Conservation (phyloP, 2,113 vertebrate species). For the Petaurus breviceps region DNA sequence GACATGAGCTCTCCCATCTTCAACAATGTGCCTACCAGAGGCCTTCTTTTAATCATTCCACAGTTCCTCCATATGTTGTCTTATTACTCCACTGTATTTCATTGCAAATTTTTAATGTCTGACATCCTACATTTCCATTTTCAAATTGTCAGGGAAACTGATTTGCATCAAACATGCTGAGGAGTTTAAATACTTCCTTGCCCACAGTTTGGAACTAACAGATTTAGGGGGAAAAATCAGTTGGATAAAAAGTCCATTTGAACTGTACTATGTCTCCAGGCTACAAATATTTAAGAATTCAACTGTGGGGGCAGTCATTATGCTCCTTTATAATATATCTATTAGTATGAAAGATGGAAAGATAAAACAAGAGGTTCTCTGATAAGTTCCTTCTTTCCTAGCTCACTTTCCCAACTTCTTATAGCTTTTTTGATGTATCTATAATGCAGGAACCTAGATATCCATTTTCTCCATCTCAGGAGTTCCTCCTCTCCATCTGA, state of each 20-base stretch:
- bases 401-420: neutral
- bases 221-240: conserved; percentile 33
- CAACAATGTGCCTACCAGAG: neutral
- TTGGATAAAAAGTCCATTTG: conserved; percentile 66
- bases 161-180: neutral
- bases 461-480: conserved; percentile 27
- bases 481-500: neutral
- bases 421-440: conserved; percentile 57
- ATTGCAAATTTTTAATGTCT: neutral
- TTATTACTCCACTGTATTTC: neutral
- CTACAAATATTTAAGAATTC: conserved; percentile 62
- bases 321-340: conserved; percentile 59
- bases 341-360: neutral
- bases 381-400: neutral
- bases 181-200: conserved; percentile 19
- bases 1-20: neutral
- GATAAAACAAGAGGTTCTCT: neutral
- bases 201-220: neutral
- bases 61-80: neutral
- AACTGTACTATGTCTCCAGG: conserved; percentile 61
- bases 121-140: conserved; percentile 31
- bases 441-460: conserved; percentile 66
- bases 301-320: conserved; percentile 44
- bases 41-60: neutral
- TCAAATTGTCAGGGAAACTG: conserved; percentile 11